Conservation (phyloP, 2,797 vertebrate species). For the Acipenser transmontanus region DNA sequence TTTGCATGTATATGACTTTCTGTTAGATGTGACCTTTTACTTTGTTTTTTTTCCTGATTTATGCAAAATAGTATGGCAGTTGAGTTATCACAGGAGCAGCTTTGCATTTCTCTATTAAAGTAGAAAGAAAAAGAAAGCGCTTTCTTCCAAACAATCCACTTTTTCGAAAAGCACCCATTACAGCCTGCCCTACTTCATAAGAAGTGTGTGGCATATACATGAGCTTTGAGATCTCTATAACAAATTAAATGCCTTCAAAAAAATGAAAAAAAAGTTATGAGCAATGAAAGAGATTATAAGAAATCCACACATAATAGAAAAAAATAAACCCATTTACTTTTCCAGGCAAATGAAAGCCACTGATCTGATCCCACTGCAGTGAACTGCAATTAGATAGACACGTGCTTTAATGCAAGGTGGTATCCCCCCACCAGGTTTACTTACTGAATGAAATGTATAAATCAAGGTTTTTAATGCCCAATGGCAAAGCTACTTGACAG, state of each 20-base stretch:
- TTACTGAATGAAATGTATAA: too few species aligned
- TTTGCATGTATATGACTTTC: background rate
- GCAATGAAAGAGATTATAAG: conserved; percentile 9
- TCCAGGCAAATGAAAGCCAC: background rate
- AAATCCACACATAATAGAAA: conserved; percentile 2
- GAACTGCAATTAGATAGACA: background rate
- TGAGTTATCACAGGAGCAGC: conserved; percentile 3
- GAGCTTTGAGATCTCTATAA: background rate
- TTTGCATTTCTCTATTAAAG: conserved; percentile 8
- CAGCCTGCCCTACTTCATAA: background rate
- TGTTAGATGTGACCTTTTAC: conserved; percentile 4
- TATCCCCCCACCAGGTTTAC: too few species aligned
- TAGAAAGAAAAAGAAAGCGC: too few species aligned
- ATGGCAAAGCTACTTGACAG: too few species aligned
- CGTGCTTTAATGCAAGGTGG: too few species aligned
- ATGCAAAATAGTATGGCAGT: background rate
- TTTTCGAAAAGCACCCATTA: background rate
- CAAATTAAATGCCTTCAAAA: conserved; percentile 1
- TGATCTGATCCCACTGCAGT: background rate
- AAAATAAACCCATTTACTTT: background rate
- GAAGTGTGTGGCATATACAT: background rate
- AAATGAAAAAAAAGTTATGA: background rate
- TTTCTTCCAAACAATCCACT: conserved; percentile 1
- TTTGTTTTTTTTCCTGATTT: background rate
- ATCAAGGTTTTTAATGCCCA: too few species aligned